phyloP scores from a whole-genome alignment of 1,140 invertebrate species.

The Adoxophyes honmai region DNA sequence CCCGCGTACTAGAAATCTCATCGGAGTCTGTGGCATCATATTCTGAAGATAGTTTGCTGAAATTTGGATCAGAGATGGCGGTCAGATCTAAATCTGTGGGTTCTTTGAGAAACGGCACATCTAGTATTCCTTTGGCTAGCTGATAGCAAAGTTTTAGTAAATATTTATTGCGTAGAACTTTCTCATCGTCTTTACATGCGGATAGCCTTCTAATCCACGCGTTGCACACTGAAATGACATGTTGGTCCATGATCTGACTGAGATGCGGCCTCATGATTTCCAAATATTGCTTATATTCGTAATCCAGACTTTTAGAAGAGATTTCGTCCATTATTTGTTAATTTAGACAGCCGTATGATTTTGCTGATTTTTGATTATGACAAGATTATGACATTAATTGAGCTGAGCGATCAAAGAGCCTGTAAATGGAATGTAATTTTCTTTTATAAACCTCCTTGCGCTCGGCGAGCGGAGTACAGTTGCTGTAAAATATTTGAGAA shows the following conservation, averaged over 20 bases:
- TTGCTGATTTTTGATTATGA: too few relatives aligned
- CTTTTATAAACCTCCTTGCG: too few relatives aligned
- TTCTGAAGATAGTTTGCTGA: constrained; percentile 44
- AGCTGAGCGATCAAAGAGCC: too few relatives aligned
- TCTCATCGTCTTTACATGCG: constrained; percentile 45
- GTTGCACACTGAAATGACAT: constrained; percentile 49
- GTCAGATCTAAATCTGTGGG: constrained; percentile 31
- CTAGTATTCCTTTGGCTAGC: constrained; percentile 46
- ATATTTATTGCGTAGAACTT: constrained; percentile 54
- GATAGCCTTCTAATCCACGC: constrained; percentile 57
- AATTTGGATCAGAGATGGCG: constrained; percentile 30
- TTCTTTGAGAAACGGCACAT: constrained; percentile 45
- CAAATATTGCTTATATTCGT: constrained; percentile 57
- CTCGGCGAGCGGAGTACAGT: too few relatives aligned
- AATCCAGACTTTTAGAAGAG: constrained; percentile 38
- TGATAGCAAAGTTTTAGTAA: constrained; percentile 55
- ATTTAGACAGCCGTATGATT: too few relatives aligned
- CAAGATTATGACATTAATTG: too few relatives aligned
- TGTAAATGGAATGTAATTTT: too few relatives aligned
- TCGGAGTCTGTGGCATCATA: constrained; percentile 41
- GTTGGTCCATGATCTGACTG: constrained; percentile 37
- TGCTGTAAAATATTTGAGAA: too few relatives aligned
- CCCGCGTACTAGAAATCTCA: constrained; percentile 28
- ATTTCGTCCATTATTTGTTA: constrained; percentile 44
- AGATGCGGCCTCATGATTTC: constrained; percentile 57